Evolutionary conservation across 2,797 vertebrate species (phyloP), one percentile per base, ranked within the genome.

Genomic region (Novumbra hubbsi): DNA sequence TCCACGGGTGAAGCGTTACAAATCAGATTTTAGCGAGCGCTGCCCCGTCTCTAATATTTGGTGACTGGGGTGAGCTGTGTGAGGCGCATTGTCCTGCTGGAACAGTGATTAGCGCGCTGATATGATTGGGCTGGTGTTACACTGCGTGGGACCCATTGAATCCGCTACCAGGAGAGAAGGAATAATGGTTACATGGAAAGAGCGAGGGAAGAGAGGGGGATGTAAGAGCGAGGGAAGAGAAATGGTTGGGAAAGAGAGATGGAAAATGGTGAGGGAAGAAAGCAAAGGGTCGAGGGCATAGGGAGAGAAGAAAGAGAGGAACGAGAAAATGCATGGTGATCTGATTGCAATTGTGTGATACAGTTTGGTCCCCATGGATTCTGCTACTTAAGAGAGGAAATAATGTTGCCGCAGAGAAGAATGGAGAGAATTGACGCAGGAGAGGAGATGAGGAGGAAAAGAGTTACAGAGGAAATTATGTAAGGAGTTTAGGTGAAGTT

Each of bases 81-180:
- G 78, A 73, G 72, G 28, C 70, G 73, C 21, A 76, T 73, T 70
- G 38, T 76, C 78, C 72, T 82, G 69, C 83, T 80, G 73, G 86
- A 64, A 70, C 74, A 62, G 72, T 81, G 82, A 89, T 88, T 80
- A 85, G 77, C 57, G 49, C 50, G 74, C 72, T 79, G 79, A 78
- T 83, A 76, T 79, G 83, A 80, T 84, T 81, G 72, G 79, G 65
- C 81, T 73, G 68, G 79, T 63, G 75, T 78, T 83, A 75, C 80
- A 41, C 80, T 57, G 73, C 72, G 28, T 76, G 81, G 78, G 32
- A 77, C 50, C 14, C 24, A 62, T 28, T 27, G 74, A 70, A 69
- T 68, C 16, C 73, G 38, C 41, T 60, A 83, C 77, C 63, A 75
- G 65, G 80, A 69, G 9, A 5, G 32, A 78, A 65, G 48, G 24